Evolutionary conservation across 2,888 invertebrate species (phyloP), one percentile per base, ranked within the genome.

Genomic region (Dioctria linearis): DNA sequence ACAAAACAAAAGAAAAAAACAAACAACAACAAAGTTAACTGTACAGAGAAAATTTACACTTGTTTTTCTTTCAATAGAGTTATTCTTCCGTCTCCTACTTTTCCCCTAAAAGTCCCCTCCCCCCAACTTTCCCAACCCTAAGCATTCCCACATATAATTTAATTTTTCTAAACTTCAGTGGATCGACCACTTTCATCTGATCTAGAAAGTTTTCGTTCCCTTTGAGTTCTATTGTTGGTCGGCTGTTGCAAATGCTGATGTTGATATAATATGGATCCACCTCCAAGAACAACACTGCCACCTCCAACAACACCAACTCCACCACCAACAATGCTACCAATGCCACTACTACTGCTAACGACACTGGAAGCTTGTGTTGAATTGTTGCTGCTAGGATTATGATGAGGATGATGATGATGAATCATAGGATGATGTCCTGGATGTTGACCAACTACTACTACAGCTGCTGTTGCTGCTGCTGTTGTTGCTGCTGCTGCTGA

Each of bases 161-260:
- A 25, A 25, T 25, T n/a, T n/a, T 11, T 83, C 86, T 86, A 88
- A 84, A 88, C 88, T 85, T 88, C 88, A 71, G 88, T 89, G 81
- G 88, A 89, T 65, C 88, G 88, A 61, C 86, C 87, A 81, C 85
- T 88, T 82, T 91, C 91, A 83, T 91, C 91, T n/a, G 90, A 90
- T 81, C 91, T 90, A 39, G 91, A 91, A 78, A 90, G 87, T 86
- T 91, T 91, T 80, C 92, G 89, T 84, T 91, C 91, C 80, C 92
- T 90, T 85, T 86, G 86, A 65, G 37, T 54, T 6, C 81, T 69
- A 4, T 13, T 40, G 40, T 37, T 4, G 46, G 54, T 57, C 25
- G 66, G 67, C 25, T 59, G 73, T 9, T 59, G 80, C 5, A 88
- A 83, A 90, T 90, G 80, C 91, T 91, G 84, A 89, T 89, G 89